Base-by-base conservation (phyloP, 2,888 invertebrate genomes). In the Argyresthia albistria region DNA sequence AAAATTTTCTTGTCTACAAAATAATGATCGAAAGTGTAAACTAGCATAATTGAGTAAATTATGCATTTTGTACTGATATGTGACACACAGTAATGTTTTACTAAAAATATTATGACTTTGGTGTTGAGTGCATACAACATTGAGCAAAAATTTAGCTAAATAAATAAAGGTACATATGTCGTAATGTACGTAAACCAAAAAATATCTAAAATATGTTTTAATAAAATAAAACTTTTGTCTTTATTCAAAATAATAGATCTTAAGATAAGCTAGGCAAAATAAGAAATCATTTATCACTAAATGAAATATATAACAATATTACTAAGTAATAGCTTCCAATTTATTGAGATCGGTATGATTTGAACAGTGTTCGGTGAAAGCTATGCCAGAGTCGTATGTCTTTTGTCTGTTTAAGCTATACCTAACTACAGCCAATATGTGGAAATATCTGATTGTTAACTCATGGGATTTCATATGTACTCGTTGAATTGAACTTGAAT, bases 121-220 rank as follows among this genome's bases (percentile, higher is more conserved):
- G 86, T 86, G 84, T 84, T 76, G 77, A 76, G 76, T 84, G 84
- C 76, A 80, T 78, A 79, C 69, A 79, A 76, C 78, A 86, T 87
- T 86, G 87, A 86, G 87, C 87, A 86, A 87, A 80, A 51, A 77
- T 77, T 83, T 81, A 82, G 82, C 80, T 82, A 84, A 80, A 83
- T 81, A 86, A 86, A 81, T 80, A 78, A 80, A 55, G 36, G 42
- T 48, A 51, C 49, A 45, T 45, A 14, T n/a, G n/a, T 49, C 45
- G 8, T 35, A 50, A 52, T 12, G 45, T 54, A 55, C 69, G 69
- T 70, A 76, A 65, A 61, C 2, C 65, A 67, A 72, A 71, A n/a
- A 67, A 62, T 80, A 81, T 76, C 65, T 77, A 81, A 76, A 80
- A 66, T 66, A 66, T 66, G 64, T 68, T 75, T 67, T 71, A 63